These are phyloP conservation scores for Ranitomeya imitator DNA, from an alignment of 2,113 vertebrate genomes.

Conservation along the genomic window DNA sequence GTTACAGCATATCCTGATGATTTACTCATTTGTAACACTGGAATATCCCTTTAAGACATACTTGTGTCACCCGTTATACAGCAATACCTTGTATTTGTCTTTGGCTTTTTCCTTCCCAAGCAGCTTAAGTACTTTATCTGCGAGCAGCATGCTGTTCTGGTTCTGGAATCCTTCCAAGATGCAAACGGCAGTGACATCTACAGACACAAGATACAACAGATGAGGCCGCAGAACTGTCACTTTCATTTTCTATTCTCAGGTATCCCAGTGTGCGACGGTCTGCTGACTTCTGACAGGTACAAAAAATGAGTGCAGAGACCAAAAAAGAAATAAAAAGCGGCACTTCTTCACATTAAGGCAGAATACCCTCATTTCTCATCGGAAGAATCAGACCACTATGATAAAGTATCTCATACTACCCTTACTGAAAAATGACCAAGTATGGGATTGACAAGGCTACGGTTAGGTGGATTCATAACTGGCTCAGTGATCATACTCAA, in stretches of 20 bases:
- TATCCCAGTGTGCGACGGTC: background rate
- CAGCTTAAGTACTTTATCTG: constrained; percentile 96
- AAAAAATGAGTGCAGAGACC: too few relatives aligned
- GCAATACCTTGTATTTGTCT: constrained; percentile 95
- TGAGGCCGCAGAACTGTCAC: background rate
- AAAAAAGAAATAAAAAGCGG: too few relatives aligned
- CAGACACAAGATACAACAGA: constrained; percentile 22
- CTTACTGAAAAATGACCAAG: too few relatives aligned
- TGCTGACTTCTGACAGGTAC: background rate
- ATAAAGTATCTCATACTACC: too few relatives aligned
- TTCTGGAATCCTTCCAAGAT: constrained; percentile 99
- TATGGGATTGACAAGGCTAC: too few relatives aligned
- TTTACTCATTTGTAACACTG: background rate
- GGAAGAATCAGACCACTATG: too few relatives aligned
- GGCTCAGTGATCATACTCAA: too few relatives aligned
- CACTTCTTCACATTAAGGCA: background rate
- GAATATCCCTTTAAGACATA: background rate
- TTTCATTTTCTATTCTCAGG: background rate
- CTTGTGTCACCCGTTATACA: constrained; percentile 1
- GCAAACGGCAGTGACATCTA: constrained; percentile 98
- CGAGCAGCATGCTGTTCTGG: constrained; percentile 97
- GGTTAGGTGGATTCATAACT: too few relatives aligned
- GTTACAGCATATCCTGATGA: background rate
- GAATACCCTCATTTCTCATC: too few relatives aligned
- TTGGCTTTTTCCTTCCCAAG: constrained; percentile 99